Evolutionary conservation across 2,113 vertebrate genomes (phyloP).

Genomic region (Sorex fumeus): DNA sequence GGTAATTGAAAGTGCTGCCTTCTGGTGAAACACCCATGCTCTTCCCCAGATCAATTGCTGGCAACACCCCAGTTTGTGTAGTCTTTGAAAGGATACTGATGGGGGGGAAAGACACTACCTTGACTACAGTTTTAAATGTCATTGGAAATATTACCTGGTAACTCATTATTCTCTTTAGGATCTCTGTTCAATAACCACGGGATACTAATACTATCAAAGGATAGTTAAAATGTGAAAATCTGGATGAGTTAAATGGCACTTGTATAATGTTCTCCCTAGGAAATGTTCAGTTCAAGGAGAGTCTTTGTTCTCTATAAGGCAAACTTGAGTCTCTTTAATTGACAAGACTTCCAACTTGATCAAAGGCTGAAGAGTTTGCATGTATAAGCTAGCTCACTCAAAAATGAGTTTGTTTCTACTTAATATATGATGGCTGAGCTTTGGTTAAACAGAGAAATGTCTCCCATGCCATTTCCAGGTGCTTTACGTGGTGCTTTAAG

Average conservation of each 20-base stretch:
- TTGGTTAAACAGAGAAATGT: background rate
- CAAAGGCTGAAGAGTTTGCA: constrained; percentile 6
- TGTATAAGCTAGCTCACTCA: background rate
- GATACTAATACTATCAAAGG: constrained; percentile 27
- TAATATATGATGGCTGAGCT: background rate
- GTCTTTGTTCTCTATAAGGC: background rate
- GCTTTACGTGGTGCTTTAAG: too few species aligned
- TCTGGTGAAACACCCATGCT: too few species aligned
- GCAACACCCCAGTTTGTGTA: too few species aligned
- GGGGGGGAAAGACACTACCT: background rate
- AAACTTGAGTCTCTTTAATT: background rate
- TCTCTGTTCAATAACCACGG: constrained; percentile 15
- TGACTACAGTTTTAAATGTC: constrained; percentile 31
- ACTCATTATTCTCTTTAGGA: background rate
- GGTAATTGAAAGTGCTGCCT: too few species aligned
- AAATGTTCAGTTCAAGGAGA: constrained; percentile 2
- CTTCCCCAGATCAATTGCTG: too few species aligned
- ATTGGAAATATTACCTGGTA: constrained; percentile 30
- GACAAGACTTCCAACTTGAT: constrained; percentile 28
- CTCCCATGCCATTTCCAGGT: background rate
- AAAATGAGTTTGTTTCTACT: constrained; percentile 7
- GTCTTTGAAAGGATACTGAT: too few species aligned
- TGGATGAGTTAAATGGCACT: background rate
- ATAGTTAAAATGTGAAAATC: constrained; percentile 42
- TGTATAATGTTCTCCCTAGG: background rate